phyloP scores from a whole-genome alignment of 2,888 invertebrate genomes.

The Alloplasta piceator region DNA sequence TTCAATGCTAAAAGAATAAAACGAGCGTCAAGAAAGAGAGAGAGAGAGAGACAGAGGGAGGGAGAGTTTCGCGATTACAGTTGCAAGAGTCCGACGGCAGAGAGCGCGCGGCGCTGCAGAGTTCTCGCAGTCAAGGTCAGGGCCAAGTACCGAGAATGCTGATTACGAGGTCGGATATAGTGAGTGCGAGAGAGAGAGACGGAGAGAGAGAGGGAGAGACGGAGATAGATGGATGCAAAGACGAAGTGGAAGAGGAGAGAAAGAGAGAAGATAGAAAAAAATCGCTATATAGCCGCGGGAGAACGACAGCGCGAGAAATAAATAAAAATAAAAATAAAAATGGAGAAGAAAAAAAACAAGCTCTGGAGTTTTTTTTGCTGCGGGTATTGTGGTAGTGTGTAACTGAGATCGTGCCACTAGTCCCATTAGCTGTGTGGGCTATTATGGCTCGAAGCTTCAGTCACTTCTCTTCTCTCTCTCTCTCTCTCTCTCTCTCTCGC shows the following conservation, averaged over 20 bases:
- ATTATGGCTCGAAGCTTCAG: conserved; percentile 30
- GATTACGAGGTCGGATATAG: conserved; percentile 45
- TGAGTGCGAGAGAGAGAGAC: neutral
- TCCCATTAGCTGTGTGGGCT: conserved; percentile 49
- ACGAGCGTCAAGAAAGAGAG: conserved; percentile 23
- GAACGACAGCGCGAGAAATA: conserved; percentile 50
- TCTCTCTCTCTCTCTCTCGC: conserved; percentile 2
- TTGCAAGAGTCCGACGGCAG: conserved; percentile 2
- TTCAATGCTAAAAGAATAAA: neutral
- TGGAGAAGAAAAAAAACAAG: neutral
- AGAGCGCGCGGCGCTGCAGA: conserved; percentile 28
- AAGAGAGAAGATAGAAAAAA: conserved; percentile 41
- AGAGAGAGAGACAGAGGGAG: neutral
- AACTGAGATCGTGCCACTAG: conserved; percentile 54
- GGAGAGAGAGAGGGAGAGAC: neutral
- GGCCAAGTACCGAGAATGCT: conserved; percentile 70
- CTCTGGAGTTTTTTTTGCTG: conserved; percentile 24
- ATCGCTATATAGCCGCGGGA: conserved; percentile 51
- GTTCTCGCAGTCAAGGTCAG: conserved; percentile 71
- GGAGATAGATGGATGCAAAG: conserved; percentile 21
- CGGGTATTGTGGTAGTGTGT: conserved; percentile 3
- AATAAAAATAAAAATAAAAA: neutral
- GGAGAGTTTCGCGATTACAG: conserved; percentile 35
- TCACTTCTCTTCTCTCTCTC: neutral
- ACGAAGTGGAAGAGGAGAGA: conserved; percentile 59